phyloP scores from a whole-genome alignment of 2,113 vertebrate species.

The Odocoileus virginianus region DNA sequence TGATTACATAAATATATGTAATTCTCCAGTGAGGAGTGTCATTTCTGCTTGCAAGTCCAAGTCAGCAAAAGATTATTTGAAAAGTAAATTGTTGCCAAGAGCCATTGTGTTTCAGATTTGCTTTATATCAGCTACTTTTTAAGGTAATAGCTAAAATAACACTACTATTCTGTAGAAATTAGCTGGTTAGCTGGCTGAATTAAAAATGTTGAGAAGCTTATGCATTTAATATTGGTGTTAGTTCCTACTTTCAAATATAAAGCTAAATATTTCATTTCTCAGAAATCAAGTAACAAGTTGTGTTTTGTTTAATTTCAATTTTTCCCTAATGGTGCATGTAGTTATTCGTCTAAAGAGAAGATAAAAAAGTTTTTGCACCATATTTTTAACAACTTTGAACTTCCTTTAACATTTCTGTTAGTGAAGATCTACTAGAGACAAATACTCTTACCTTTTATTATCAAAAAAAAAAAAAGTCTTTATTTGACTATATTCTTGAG shows the following conservation, averaged over 20 bases:
- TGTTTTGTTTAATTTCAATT: not conserved
- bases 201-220: not conserved
- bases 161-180: not conserved
- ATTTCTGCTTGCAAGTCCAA: slow-evolving; percentile 7
- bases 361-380: not conserved
- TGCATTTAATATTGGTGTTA: not conserved
- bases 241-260: not conserved
- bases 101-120: not conserved
- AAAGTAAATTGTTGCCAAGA: slow-evolving; percentile 1
- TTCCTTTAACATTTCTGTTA: not conserved
- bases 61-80: slow-evolving; percentile 48
- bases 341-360: not conserved
- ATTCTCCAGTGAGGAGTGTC: slow-evolving; percentile 34
- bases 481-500: not conserved
- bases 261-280: not conserved
- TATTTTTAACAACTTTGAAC: not conserved
- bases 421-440: not conserved
- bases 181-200: not conserved
- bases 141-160: not conserved
- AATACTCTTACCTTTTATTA: not conserved
- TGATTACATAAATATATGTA: slow-evolving; percentile 44
- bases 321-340: not conserved
- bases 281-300: not conserved
- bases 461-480: not conserved
- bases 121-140: not conserved